Evolutionary conservation across 2,888 invertebrate species (phyloP).

Genomic region (Ormyrus rosae): DNA sequence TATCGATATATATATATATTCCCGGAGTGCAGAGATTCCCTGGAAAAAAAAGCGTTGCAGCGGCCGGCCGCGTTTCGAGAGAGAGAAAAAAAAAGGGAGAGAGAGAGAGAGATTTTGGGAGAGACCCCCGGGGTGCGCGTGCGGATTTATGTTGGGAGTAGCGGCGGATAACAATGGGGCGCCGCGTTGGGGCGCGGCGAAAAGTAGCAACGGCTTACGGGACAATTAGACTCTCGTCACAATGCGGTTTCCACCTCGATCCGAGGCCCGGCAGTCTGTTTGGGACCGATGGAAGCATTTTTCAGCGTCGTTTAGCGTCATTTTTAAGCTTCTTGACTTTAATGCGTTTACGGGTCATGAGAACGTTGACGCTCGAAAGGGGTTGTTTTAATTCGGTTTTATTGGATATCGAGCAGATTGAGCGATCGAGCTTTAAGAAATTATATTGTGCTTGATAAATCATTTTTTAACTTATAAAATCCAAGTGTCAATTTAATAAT

Average conservation of each 20-base stretch:
- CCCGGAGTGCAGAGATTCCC: not conserved
- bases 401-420: not conserved
- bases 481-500: too few relatives aligned
- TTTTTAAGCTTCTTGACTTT: slow-evolving; percentile 9
- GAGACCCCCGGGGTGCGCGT: not conserved
- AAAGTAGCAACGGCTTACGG: slow-evolving; percentile 40
- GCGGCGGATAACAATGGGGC: slow-evolving; percentile 29
- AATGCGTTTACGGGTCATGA: slow-evolving; percentile 11
- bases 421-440: too few relatives aligned
- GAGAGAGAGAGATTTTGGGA: not conserved
- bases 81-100: not conserved
- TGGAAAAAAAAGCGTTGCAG: not conserved
- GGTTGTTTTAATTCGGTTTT: not conserved
- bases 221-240: slow-evolving; percentile 44
- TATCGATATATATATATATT: slow-evolving; percentile 13
- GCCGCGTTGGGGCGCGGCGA: slow-evolving; percentile 1
- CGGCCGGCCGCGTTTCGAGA: not conserved
- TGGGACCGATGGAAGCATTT: not conserved
- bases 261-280: slow-evolving; percentile 2
- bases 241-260: slow-evolving; percentile 33
- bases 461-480: too few relatives aligned
- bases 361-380: not conserved
- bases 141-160: not conserved
- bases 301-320: slow-evolving; percentile 1
- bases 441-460: too few relatives aligned